These are phyloP conservation scores for Anaspis maculata DNA, from an alignment of 2,888 invertebrate species.

Conservation along the genomic window DNA sequence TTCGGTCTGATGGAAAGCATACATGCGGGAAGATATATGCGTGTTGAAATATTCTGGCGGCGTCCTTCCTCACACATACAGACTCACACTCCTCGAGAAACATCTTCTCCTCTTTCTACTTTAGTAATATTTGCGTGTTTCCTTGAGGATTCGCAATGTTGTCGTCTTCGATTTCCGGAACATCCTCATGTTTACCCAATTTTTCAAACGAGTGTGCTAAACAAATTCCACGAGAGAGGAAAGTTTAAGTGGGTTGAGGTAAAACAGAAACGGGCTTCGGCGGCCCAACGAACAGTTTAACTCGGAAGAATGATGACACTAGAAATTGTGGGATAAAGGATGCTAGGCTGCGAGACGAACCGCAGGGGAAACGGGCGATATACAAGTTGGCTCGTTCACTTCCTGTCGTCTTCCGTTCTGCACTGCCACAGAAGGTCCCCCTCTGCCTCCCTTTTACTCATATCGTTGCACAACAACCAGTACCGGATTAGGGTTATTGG, in stretches of 20 bases:
- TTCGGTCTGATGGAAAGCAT: too few species aligned
- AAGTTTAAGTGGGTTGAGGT: background rate
- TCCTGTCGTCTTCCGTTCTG: slow-evolving; percentile 23
- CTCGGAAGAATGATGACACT: slow-evolving; percentile 28
- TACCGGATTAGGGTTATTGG: too few species aligned
- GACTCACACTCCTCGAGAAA: too few species aligned
- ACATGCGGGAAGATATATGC: too few species aligned
- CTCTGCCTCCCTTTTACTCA: background rate
- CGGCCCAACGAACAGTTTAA: slow-evolving; percentile 10
- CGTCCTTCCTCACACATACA: too few species aligned
- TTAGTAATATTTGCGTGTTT: too few species aligned
- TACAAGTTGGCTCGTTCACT: slow-evolving; percentile 19
- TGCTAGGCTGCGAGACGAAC: slow-evolving; percentile 16
- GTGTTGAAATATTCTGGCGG: too few species aligned
- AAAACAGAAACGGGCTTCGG: slow-evolving; percentile 2
- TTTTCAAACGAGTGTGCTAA: slow-evolving; percentile 1
- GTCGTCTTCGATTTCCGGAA: too few species aligned
- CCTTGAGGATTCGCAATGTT: too few species aligned
- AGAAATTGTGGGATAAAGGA: slow-evolving; percentile 30
- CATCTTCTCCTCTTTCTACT: too few species aligned
- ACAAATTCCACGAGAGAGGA: slow-evolving; percentile 1
- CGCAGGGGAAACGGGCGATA: slow-evolving; percentile 25
- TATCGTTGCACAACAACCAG: background rate
- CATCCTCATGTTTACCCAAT: slow-evolving; percentile 1
- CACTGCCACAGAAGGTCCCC: slow-evolving; percentile 15